phyloP scores from a whole-genome alignment of 2,113 vertebrate genomes.

The Protobothrops flavoviridis region DNA sequence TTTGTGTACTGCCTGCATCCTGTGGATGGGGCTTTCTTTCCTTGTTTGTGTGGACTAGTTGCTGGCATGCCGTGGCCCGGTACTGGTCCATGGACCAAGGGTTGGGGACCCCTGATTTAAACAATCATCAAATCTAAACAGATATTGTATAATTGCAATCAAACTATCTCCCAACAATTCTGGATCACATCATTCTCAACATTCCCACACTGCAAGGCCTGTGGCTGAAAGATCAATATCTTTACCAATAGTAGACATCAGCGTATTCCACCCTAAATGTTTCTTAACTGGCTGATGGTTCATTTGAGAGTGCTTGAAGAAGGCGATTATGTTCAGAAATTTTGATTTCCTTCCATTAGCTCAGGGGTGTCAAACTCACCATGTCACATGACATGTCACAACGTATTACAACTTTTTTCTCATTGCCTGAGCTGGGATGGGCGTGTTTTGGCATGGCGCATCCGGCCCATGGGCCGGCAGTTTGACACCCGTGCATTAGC shows the following conservation, averaged over 20 bases:
- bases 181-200: background rate
- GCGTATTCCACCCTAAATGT: background rate
- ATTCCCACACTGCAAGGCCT: background rate
- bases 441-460: no score
- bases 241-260: background rate
- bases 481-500: background rate
- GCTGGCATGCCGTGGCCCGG: no score
- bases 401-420: no score
- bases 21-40: no score
- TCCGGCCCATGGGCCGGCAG: no score
- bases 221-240: background rate
- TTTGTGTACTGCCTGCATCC: no score
- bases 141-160: background rate
- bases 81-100: no score
- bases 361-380: no score
- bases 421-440: no score
- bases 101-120: no score
- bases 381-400: no score
- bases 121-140: background rate
- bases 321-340: background rate
- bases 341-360: background rate
- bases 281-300: background rate
- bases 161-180: background rate
- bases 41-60: no score
- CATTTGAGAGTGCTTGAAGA: background rate